Conservation (phyloP, 2,113 vertebrate genomes). For the Poecile atricapillus region DNA sequence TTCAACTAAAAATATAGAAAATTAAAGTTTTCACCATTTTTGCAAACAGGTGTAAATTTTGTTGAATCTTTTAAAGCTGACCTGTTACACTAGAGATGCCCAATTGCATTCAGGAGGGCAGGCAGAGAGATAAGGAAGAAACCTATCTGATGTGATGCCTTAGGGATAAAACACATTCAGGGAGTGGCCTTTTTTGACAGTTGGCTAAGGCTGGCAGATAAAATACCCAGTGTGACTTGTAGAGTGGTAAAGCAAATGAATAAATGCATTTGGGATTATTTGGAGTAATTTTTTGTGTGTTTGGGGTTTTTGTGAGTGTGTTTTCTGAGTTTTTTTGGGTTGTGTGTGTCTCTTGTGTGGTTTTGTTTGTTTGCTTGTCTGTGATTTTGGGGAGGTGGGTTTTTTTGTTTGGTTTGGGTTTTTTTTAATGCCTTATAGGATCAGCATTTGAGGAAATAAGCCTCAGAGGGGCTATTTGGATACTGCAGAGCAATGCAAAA, state of each 20-base stretch:
- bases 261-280: rapidly evolving
- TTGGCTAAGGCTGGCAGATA: background rate
- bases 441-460: background rate
- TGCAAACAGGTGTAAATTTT: background rate
- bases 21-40: background rate
- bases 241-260: background rate
- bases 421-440: background rate
- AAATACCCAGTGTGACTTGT: background rate
- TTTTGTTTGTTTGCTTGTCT: background rate
- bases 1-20: background rate
- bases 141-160: background rate
- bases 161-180: background rate
- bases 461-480: background rate
- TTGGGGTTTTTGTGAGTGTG: background rate
- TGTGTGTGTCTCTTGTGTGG: background rate
- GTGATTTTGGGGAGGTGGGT: rapidly evolving
- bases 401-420: background rate
- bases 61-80: background rate
- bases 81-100: background rate
- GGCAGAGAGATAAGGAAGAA: background rate
- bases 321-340: rapidly evolving
- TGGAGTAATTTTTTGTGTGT: background rate
- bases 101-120: background rate
- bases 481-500: background rate
- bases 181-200: background rate